Base-by-base conservation (phyloP, 2,113 vertebrate species). In the Peromyscus maniculatus region DNA sequence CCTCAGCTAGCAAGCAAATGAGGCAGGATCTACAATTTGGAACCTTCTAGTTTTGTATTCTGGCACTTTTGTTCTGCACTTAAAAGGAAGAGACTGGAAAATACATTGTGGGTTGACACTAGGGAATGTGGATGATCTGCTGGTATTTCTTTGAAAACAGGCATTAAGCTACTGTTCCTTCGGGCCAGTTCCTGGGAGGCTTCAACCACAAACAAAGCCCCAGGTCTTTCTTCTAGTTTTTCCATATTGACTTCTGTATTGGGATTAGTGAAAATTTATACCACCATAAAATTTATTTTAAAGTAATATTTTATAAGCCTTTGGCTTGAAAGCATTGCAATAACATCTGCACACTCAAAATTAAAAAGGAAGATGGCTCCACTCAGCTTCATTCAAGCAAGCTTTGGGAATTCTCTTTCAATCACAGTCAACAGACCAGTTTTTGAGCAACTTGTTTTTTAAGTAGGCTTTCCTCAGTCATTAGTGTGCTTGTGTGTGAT, bases 101-200 rank as follows among this genome's bases (percentile, higher is more conserved):
- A 96, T 89, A 91, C 94, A 91, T 95, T 91, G 96, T 91, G 91
- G 78, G 75, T 83, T 91, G 49, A 97, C 89, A 96, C 72, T 72
- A 77, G 78, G 59, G 82, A 94, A 84, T 96, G 80, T 13, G 89
- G 64, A 89, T 49, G 46, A 95, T 97, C 96, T 97, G 77, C 86
- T 78, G 66, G 31, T 69, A 71, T 96, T 97, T 97, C 95, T 98
- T 93, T 97, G 82, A 97, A 98, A 97, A 97, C 49, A 96, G 69
- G 87, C 79, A 78, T 97, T 94, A 94, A 92, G 91, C 96, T 83
- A 83, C 78, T 83, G 11, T 89, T 95, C 91, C 82, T 88, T 62
- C 1, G 13, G 72, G 86, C 91, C 94, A 93, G 46, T 96, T 96
- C 33, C 86, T 97, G 83, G 94, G 77, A 17, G 3, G 96, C 52